Conservation (phyloP, 2,113 vertebrate genomes). For the Podocnemis expansa region DNA sequence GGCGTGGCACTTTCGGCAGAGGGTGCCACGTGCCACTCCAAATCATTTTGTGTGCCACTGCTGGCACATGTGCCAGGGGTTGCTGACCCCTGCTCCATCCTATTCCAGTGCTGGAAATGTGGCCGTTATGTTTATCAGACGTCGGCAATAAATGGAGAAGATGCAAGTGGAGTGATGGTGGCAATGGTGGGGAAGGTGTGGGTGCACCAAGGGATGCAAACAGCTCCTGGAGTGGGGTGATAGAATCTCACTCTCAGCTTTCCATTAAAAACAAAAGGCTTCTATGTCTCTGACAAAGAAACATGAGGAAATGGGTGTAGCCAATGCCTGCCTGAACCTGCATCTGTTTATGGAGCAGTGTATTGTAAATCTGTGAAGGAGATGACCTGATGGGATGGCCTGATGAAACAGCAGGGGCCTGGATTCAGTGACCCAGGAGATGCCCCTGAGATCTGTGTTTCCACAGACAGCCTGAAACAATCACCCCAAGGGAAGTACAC, state of each 20-base stretch:
- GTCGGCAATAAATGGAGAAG: not conserved
- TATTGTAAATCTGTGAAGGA: not conserved
- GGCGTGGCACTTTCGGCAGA: no score
- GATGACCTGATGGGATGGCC: not conserved
- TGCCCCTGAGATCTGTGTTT: not conserved
- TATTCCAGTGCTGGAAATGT: not conserved
- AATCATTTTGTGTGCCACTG: no score
- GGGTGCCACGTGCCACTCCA: no score
- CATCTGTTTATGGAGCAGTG: not conserved
- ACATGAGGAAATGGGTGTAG: not conserved
- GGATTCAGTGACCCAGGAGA: not conserved
- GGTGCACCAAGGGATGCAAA: fast-evolving
- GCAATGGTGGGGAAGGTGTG: not conserved
- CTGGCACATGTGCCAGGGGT: no score
- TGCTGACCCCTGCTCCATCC: no score
- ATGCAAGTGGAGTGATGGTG: not conserved
- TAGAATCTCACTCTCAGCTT: not conserved
- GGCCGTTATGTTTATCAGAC: not conserved
- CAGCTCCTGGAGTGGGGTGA: not conserved
- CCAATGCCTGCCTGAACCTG: not conserved
- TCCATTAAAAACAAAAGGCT: not conserved
- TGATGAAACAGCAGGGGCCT: not conserved
- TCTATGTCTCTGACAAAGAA: not conserved
- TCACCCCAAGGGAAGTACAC: not conserved
- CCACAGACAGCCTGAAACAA: not conserved